Base-by-base conservation (phyloP, 1,140 invertebrate species). In the Nebria ingens region DNA sequence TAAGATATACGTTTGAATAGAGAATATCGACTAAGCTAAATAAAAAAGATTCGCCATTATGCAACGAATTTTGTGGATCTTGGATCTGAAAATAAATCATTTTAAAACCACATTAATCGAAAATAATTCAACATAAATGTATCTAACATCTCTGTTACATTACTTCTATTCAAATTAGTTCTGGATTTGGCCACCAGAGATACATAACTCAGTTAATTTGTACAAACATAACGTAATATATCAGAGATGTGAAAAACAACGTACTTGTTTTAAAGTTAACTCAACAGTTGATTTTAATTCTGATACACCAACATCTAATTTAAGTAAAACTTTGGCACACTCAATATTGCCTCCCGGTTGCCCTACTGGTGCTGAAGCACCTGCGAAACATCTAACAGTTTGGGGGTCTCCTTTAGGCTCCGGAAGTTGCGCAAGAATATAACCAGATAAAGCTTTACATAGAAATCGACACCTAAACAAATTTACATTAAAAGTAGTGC, bases 261-360 rank as follows among this genome's bases (percentile, higher is more conserved):
- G 56, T 61, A 68, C 67, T 56, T 68, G 64, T 57, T 64, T 66
- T 20, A 71, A 56, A 1, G 64, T 65, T 23, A 67, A 45, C 58
- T 65, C 66, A n/a, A 66, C 68, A 52, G 58, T 61, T 45, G 65
- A 63, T 57, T 71, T 71, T 21, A 71, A 63, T 65, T 71, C 67
- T 19, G 68, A 67, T 55, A 68, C 65, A 2, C 66, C 65, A 55
- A 68, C 68, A 58, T 67, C 68, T 51, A 68, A 53, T 40, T 56
- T 64, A 23, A 70, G 49, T 12, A 70, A 53, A 19, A 69, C 52
- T 56, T 69, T 69, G 1, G 59, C 60, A 61, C 67, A 68, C 52
- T 71, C 68, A 1, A 52, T 61, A 56, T 71, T 71, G 21, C 68
- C 69, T 3, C 68, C 69, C 2, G 67, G 59, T 58, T 68, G 67